Evolutionary conservation across 1,140 invertebrate species (phyloP).

Genomic region (Leptonema lineaticorne): DNA sequence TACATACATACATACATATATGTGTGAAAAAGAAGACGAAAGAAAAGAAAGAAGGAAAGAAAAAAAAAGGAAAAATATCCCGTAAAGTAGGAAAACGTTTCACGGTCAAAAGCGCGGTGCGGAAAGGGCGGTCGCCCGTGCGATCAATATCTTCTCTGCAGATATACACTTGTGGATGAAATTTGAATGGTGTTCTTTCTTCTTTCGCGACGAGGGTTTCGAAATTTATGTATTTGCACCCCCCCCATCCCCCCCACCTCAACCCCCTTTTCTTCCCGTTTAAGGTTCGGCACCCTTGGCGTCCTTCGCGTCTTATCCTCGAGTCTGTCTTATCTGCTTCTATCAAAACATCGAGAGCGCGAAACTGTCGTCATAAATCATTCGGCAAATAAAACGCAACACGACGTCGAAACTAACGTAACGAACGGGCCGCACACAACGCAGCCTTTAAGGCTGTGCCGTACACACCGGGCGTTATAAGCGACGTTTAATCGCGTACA

Average conservation of each 20-base stretch:
- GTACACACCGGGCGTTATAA: not conserved
- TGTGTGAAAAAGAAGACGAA: not conserved
- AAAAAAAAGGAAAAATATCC: not conserved
- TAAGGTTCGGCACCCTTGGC: no score
- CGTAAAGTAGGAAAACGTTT: slow-evolving; percentile 17
- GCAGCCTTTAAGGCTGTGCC: not conserved
- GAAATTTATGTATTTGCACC: not conserved
- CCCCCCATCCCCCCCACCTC: not conserved
- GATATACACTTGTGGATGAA: not conserved
- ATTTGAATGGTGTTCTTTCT: slow-evolving; percentile 2
- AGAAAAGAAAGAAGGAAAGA: not conserved
- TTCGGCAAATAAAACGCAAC: not conserved
- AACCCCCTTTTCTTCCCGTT: no score
- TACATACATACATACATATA: no score
- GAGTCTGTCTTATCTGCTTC: not conserved
- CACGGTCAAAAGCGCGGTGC: slow-evolving; percentile 24
- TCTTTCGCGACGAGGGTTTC: not conserved
- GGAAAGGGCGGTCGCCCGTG: slow-evolving; percentile 5
- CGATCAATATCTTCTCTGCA: slow-evolving; percentile 14
- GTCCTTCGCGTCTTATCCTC: no score
- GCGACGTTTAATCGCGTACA: not conserved
- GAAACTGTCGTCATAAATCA: slow-evolving; percentile 4
- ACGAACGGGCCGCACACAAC: no score
- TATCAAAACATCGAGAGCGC: slow-evolving; percentile 5
- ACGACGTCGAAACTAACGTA: not conserved